Evolutionary conservation across 2,797 vertebrate species (phyloP), one percentile per base, ranked within the genome.

Genomic region (Mus spretus): DNA sequence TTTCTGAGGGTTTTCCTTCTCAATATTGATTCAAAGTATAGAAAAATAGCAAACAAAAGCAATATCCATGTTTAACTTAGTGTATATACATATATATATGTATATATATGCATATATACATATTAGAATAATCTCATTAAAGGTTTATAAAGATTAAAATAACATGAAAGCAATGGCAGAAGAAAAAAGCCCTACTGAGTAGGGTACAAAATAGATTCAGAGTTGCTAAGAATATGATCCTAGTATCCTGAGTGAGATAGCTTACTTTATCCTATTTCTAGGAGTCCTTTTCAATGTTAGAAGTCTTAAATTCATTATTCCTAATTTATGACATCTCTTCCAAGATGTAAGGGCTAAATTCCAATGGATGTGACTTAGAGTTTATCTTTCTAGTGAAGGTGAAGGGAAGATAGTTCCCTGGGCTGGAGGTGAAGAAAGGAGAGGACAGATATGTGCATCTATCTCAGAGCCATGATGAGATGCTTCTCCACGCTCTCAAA

Each of bases 1-100:
- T 96, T 96, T 72, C 40, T 53, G 11, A 80, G 80, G 3, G 88
- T 77, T 89, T 61, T 93, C 88, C 0, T 26, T 40, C 77, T 93
- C 17, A 88, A 3, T 57, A 50, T 22, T n/a, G 22, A 82, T 61
- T 94, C n/a, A 77, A 92, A 89, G n/a, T 50, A 10, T 40, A 34
- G 53, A 50, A 82, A 1, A 9, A 19, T 53, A 26, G 53, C 44
- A 82, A 1, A 9, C 13, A 63, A 17, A 65, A 50, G 81, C 1
- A 6, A 2, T 63, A 24, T 90, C 8, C 22, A 81, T 95, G 92
- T 28, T 67, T 37, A 93, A 40, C 19, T 14, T 59, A 70, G 84
- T 70, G 85, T 70, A 70, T 17, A 20, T 37, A 65, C 31, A 65
- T 65, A 65, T 65, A 65, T 63, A 63, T 63, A 26, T 26, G 26